These are phyloP conservation scores for Pangasius djambal DNA, from an alignment of 2,797 vertebrate species.

Conservation along the genomic window DNA sequence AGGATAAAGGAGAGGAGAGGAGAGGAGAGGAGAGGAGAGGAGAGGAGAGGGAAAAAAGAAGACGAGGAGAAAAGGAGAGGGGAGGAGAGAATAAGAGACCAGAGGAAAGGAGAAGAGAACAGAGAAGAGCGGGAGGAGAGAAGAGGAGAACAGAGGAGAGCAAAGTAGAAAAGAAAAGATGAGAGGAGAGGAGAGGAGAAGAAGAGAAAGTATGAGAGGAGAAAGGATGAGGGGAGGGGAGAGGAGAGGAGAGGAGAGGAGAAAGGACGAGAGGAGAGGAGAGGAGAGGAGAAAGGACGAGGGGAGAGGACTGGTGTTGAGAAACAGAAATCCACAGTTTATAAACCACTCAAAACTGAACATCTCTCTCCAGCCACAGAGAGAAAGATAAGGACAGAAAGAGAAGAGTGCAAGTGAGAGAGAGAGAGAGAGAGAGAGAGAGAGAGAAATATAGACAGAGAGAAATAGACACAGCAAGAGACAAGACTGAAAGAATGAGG, in stretches of 20 bases:
- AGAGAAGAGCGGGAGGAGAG: neutral
- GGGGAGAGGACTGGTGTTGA: neutral
- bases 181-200: neutral
- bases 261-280: neutral
- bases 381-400: no score
- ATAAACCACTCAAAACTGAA: neutral
- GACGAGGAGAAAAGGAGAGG: neutral
- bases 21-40: neutral
- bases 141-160: no score
- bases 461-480: neutral
- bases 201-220: neutral
- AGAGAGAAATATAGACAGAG: neutral
- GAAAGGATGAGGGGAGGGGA: rapidly evolving
- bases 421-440: neutral
- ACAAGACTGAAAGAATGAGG: neutral
- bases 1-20: neutral
- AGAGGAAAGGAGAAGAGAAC: neutral
- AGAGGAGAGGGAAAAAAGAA: neutral
- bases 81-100: no score
- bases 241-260: neutral
- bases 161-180: neutral
- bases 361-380: neutral
- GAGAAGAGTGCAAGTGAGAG: no score
- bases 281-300: no score
- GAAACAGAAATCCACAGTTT: neutral